Conservation (phyloP, 2,888 invertebrate species). For the Resseliella maxima region DNA sequence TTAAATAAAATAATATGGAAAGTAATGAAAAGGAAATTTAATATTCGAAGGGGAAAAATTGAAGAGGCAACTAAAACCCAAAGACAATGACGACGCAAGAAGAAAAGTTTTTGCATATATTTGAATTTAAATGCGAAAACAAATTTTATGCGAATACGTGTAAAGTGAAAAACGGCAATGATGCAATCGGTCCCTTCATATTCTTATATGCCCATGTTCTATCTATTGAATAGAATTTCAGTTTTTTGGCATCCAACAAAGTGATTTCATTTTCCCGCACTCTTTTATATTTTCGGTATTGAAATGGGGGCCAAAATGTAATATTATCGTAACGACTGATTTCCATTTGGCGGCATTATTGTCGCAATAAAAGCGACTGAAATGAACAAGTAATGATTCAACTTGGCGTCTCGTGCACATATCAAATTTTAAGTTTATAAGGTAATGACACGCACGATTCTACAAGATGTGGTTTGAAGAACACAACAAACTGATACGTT, state of each 20-base stretch:
- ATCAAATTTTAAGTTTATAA: not conserved
- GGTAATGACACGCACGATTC: not conserved
- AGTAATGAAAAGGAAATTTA: slow-evolving; percentile 40
- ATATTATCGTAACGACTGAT: slow-evolving; percentile 25
- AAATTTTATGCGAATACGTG: slow-evolving; percentile 47
- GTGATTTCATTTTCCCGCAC: not conserved
- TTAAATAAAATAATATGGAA: slow-evolving; percentile 9
- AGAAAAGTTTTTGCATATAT: slow-evolving; percentile 46
- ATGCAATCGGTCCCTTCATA: not conserved
- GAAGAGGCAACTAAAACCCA: not conserved
- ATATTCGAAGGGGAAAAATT: not conserved
- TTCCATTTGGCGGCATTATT: slow-evolving; percentile 20
- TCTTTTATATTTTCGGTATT: not conserved
- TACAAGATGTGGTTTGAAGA: not conserved
- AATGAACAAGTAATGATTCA: not conserved
- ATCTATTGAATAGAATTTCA: slow-evolving; percentile 9
- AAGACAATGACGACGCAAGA: not conserved
- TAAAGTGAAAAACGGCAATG: slow-evolving; percentile 34
- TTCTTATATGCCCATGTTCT: not conserved
- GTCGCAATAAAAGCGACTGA: slow-evolving; percentile 1
- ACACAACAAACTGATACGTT: not conserved
- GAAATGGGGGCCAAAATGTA: not conserved
- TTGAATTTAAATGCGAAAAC: slow-evolving; percentile 36
- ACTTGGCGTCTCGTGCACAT: not conserved
- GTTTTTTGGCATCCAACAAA: not conserved